Evolutionary conservation across 2,888 invertebrate species (phyloP), one percentile per base, ranked within the genome.

Genomic region (Gerris lacustris): DNA sequence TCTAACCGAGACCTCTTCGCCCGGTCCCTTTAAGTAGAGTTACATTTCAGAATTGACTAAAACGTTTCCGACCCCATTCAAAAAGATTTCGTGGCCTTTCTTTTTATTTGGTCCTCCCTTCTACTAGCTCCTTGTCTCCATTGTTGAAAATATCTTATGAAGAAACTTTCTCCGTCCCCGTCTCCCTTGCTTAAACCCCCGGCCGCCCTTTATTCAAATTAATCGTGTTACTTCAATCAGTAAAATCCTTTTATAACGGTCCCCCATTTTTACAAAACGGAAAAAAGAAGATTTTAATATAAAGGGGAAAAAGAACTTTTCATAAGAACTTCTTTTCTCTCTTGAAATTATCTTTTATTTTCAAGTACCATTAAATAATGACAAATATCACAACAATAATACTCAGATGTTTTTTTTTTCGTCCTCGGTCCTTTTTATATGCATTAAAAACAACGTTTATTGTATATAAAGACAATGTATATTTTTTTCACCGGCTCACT

Each of bases 141-240:
- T 55, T 55, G 55, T 55, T 55, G 55, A 55, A 55, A 55, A 55
- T 55, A 55, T 55, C 55, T 55, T 55, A 55, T 55, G 15, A 11
- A 55, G 55, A 11, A 55, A 55, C 9, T 11, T 11, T 11, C 31
- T 4, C 31, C 31, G 31, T 31, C 31, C 31, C 31, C 31, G 31
- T 31, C 31, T 31, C 31, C 31, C 31, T 31, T 31, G 31, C 31
- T 31, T 31, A 31, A 31, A 31, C 15, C 55, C 9, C 11, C 9
- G 55, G 55, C 11, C 11, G 15, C 15, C 15, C 55, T 55, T 55
- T 55, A 55, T 55, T 55, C 55, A 15, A 55, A 55, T 55, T 55
- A 55, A 55, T 55, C 55, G 55, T 15, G 55, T 55, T 55, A 55
- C 55, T 55, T 55, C 55, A 55, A 55, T 55, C 55, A 55, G 55